A percentile compares a stretch with the other conserved stretches of the same genome.
These are phyloP conservation scores for Vespertilio murinus DNA, from an alignment of 2,797 vertebrate genomes.

Conservation along the genomic window DNA sequence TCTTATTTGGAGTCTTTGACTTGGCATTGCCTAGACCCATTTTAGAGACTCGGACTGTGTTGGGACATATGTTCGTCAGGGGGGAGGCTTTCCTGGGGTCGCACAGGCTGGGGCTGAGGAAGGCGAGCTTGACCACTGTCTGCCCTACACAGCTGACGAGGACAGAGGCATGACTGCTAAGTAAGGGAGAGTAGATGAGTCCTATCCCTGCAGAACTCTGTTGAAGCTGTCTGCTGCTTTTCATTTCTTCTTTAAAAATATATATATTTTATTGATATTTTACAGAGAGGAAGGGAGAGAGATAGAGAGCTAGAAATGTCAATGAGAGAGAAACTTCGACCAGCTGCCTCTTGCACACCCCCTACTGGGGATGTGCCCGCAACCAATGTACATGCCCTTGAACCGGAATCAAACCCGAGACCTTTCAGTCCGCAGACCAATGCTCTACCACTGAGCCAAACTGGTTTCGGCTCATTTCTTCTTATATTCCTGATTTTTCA, in stretches of 20 bases:
- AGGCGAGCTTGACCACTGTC: conserved; percentile 89
- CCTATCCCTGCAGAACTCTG: conserved; percentile 93
- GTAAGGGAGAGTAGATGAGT: conserved; percentile 90
- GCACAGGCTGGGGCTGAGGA: conserved; percentile 92
- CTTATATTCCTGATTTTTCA: neutral
- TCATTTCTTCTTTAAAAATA: no score
- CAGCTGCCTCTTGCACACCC: no score
- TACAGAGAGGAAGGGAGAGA: no score
- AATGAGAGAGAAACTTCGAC: no score
- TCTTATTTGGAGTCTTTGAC: conserved; percentile 92
- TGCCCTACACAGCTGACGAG: conserved; percentile 93
- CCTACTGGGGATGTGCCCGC: no score
- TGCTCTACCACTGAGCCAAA: no score
- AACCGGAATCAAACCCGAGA: no score
- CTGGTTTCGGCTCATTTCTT: no score
- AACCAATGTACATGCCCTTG: no score
- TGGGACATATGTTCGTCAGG: conserved; percentile 91
- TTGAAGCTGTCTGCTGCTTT: conserved; percentile 89
- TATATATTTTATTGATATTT: no score
- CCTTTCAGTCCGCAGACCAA: no score
- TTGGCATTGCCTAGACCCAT: conserved; percentile 91
- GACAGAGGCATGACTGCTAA: conserved; percentile 94
- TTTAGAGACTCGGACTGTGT: conserved; percentile 92
- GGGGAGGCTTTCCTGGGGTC: conserved; percentile 93
- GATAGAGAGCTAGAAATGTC: no score